Conservation (phyloP, 64 coral and sea anemone genomes). For the Astreopora myriophthalma region DNA sequence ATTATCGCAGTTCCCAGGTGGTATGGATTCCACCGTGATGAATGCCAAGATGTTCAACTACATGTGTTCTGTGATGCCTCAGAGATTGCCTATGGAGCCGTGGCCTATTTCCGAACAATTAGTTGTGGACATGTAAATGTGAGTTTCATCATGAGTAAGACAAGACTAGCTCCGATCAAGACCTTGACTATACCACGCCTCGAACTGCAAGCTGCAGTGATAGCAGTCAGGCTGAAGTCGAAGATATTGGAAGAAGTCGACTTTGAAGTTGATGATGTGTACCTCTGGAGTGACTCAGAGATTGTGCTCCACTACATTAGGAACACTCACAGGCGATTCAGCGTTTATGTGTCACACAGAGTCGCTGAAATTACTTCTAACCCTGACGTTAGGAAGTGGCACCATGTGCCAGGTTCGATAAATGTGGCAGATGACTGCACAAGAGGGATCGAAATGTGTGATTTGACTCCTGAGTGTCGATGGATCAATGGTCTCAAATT, state of each 20-base stretch:
- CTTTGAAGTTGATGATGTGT: not conserved
- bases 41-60: not conserved
- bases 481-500: not conserved
- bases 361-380: not conserved
- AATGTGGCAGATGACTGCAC: not conserved
- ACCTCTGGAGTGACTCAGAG: not conserved
- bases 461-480: not conserved
- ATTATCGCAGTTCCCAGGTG: not conserved
- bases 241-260: not conserved
- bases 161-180: constrained; percentile 5
- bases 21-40: not conserved
- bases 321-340: constrained; percentile 1
- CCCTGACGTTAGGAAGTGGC: not conserved
- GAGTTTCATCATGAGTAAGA: constrained; percentile 13
- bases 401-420: not conserved
- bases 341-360: not conserved
- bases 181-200: not conserved
- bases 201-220: not conserved
- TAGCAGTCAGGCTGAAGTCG: not conserved
- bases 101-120: constrained; percentile 13
- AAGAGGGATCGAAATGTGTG: not conserved
- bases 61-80: not conserved
- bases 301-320: not conserved
- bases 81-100: constrained; percentile 20
- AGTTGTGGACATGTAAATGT: not conserved